A percentile compares a stretch with the other conserved stretches of the same genome.
Conservation (phyloP, 2,888 invertebrate genomes). For the Hypomecis atomaria region DNA sequence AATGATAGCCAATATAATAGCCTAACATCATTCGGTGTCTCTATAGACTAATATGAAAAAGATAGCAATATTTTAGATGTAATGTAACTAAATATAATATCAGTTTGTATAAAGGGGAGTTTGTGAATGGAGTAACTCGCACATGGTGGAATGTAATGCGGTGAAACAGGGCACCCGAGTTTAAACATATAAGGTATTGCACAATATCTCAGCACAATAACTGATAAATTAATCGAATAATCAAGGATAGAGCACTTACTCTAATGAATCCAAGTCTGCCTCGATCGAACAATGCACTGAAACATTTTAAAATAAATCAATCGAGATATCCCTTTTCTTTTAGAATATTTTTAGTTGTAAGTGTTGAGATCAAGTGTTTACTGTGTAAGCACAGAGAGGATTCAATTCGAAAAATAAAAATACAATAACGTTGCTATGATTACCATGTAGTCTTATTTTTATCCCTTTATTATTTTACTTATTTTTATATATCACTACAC, state of each 20-base stretch:
- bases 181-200: constrained; percentile 73
- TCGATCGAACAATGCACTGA: constrained; percentile 77
- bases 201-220: constrained; percentile 81
- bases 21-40: constrained; percentile 73
- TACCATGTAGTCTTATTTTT: constrained; percentile 70
- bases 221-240: constrained; percentile 68
- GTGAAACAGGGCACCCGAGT: constrained; percentile 74
- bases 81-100: constrained; percentile 82
- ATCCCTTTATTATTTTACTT: not conserved
- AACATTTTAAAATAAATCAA: constrained; percentile 69
- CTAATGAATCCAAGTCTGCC: constrained; percentile 72
- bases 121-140: constrained; percentile 75
- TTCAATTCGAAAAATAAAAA: constrained; percentile 86
- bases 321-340: constrained; percentile 78
- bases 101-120: constrained; percentile 81
- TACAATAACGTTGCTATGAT: constrained; percentile 90
- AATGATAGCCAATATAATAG: constrained; percentile 61
- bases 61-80: constrained; percentile 84
- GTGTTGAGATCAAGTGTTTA: constrained; percentile 89
- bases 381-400: constrained; percentile 89
- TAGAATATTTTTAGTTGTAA: constrained; percentile 88
- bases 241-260: constrained; percentile 72
- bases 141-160: constrained; percentile 72
- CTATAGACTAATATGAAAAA: constrained; percentile 84
- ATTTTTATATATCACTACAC: not conserved